phyloP scores from a whole-genome alignment of 2,113 vertebrate species.

The Vimba vimba region DNA sequence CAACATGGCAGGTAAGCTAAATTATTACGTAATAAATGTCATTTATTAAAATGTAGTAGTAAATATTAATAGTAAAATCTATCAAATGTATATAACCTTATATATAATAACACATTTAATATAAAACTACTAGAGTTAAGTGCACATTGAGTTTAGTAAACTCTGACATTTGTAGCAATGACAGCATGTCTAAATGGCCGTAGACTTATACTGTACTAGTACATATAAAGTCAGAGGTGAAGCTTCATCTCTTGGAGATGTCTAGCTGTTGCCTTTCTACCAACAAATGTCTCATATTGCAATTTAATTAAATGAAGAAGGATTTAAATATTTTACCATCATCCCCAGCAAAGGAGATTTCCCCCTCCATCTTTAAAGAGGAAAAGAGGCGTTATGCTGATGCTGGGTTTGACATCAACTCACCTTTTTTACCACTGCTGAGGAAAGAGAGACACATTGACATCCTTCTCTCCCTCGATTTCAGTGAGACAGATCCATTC shows the following conservation, averaged over 20 bases:
- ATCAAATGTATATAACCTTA: no score
- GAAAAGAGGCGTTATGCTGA: conserved; percentile 57
- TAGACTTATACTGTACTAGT: neutral
- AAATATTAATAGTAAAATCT: neutral
- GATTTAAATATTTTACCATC: neutral
- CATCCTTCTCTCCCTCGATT: conserved; percentile 72
- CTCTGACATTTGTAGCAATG: neutral
- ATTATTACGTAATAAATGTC: neutral
- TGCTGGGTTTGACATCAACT: conserved; percentile 68
- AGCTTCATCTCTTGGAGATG: neutral
- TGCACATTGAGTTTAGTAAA: neutral
- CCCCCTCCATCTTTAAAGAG: neutral
- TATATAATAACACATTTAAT: no score
- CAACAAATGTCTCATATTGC: neutral
- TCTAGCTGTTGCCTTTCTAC: neutral
- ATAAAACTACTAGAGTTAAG: neutral
- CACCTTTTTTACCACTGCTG: conserved; percentile 65
- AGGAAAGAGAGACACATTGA: conserved; percentile 49
- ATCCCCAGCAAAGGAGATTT: neutral
- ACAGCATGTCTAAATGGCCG: neutral
- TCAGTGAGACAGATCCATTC: conserved; percentile 67
- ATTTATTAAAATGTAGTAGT: neutral
- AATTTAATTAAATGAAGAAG: neutral
- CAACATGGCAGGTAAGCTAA: conserved; percentile 20
- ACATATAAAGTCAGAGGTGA: neutral